Evolutionary conservation across 2,797 vertebrate species (phyloP), one percentile per base, ranked within the genome.

Genomic region (Premnoplex brunnescens): DNA sequence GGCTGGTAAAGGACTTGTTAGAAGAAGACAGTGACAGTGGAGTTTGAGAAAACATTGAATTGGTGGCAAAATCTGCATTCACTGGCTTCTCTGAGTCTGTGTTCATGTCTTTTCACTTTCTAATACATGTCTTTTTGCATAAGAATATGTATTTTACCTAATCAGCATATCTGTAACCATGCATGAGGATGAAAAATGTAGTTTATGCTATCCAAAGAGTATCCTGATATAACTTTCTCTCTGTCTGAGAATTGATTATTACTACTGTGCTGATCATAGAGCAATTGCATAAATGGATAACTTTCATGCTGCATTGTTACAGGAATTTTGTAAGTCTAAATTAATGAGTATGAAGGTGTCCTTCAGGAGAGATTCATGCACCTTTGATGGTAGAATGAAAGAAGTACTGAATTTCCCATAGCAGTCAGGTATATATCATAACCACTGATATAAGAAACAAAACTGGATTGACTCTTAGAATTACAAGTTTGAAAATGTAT

Each of bases 141-240:
- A 73, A 78, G 39, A 91, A 78, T 85, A 48, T 75, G 16, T 92
- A 41, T 89, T 91, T 95, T 92, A 91, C 80, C 73, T 85, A 88
- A 96, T 75, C 68, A 72, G 34, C 48, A 34, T 77, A 74, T 83
- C 81, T 69, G 55, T 92, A 93, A 59, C 91, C 27, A 5, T 52
- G 59, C 30, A 32, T 14, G n/a, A 78, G 74, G 51, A 84, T 32
- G 32, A 86, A 91, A 89, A 91, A 78, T 32, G 13, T 73, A 26
- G 6, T 88, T 94, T 86, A n/a, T 73, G 39, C 55, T 76, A 26
- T 73, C 91, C 74, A 9, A 68, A 76, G 51, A 62, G 37, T 54
- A 73, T 85, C 56, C 28, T 71, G 77, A 48, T 85, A 69, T 4
- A 82, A 54, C 41, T 78, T 8, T 69, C 19, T 22, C 36, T 75